Evolutionary conservation across 2,888 invertebrate species (phyloP).

Genomic region (Scelioninae gen. 2): DNA sequence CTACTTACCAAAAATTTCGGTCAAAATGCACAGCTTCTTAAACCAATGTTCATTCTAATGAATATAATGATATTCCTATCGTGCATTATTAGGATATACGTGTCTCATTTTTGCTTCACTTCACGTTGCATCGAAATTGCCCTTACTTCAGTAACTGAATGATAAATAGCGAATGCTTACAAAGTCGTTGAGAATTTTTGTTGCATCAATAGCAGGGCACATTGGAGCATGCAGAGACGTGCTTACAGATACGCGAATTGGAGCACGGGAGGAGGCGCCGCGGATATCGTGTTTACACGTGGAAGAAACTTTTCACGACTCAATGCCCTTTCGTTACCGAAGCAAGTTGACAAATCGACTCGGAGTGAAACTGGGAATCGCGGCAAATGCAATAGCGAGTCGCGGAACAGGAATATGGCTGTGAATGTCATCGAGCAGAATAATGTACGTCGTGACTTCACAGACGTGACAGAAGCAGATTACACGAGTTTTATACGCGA

Average conservation of each 20-base stretch:
- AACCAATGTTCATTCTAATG: too few species aligned
- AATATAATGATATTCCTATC: too few species aligned
- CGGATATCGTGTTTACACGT: constrained; percentile 46
- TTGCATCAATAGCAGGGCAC: neutral
- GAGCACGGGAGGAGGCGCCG: constrained; percentile 33
- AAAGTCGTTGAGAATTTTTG: too few species aligned
- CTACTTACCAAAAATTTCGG: too few species aligned
- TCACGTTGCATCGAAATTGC: too few species aligned
- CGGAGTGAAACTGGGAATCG: constrained; percentile 41
- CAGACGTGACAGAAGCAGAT: constrained; percentile 54
- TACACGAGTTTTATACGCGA: constrained; percentile 47
- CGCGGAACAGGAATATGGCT: constrained; percentile 25
- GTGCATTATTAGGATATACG: too few species aligned
- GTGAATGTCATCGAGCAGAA: constrained; percentile 34
- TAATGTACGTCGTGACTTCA: constrained; percentile 35
- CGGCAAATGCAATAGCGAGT: constrained; percentile 32
- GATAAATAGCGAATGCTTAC: too few species aligned
- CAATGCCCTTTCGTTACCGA: constrained; percentile 49
- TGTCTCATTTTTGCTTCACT: too few species aligned
- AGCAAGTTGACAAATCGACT: constrained; percentile 54
- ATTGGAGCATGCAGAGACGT: neutral
- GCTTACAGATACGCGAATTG: constrained; percentile 23
- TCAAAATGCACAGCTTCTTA: too few species aligned
- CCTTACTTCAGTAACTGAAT: too few species aligned
- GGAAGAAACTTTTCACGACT: constrained; percentile 55